Evolutionary conservation across 2,888 invertebrate genomes (phyloP).

Genomic region (Yponomeuta malinellus): DNA sequence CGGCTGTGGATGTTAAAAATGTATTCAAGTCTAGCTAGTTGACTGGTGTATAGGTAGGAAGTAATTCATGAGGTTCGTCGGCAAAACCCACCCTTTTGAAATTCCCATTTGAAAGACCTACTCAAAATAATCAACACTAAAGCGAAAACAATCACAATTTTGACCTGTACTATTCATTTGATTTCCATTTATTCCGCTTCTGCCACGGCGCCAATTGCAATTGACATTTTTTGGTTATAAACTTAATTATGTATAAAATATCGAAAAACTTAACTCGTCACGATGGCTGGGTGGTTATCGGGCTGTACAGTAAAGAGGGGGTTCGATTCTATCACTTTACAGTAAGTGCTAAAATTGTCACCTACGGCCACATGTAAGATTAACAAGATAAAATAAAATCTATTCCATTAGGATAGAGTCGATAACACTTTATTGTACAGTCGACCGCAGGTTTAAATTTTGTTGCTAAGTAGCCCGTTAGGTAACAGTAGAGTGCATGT

Average conservation of each 20-base stretch:
- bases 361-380: too few species aligned
- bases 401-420: too few species aligned
- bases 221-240: conserved; percentile 51
- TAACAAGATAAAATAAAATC: too few species aligned
- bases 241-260: conserved; percentile 49
- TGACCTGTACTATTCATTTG: background rate
- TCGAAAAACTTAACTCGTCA: conserved; percentile 42
- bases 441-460: too few species aligned
- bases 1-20: too few species aligned
- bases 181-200: background rate
- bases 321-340: background rate
- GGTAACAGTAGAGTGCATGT: too few species aligned
- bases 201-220: conserved; percentile 45
- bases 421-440: too few species aligned
- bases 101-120: background rate
- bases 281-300: background rate
- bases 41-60: too few species aligned
- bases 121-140: background rate
- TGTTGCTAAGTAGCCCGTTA: too few species aligned
- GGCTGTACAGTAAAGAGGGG: conserved; percentile 19
- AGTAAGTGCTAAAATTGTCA: background rate
- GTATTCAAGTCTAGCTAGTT: too few species aligned
- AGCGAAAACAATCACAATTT: background rate
- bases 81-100: background rate
- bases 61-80: too few species aligned